Percentiles rank a stretch among this genome's conserved stretches.
These are phyloP conservation scores for Phalacrocorax pelagicus DNA, from an alignment of 2,113 vertebrate genomes.

Conservation along the genomic window DNA sequence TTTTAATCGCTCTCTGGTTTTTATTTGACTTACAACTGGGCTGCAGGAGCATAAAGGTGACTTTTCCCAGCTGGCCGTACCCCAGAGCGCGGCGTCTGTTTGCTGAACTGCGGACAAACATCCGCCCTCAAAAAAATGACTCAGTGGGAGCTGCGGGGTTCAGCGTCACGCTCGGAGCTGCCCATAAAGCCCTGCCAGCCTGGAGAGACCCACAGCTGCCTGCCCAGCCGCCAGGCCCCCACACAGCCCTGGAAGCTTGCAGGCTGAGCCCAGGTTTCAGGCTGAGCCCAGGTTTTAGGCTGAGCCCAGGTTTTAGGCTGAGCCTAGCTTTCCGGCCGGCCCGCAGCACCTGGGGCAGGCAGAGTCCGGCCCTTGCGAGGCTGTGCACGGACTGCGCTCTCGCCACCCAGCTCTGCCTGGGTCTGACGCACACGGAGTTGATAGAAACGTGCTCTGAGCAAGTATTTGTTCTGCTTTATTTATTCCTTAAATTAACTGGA, in stretches of 20 bases:
- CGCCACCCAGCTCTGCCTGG: neutral
- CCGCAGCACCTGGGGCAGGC: neutral
- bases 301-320: neutral
- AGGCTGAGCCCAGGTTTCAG: neutral
- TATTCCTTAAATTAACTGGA: neutral
- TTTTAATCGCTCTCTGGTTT: neutral
- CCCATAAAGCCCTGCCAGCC: neutral
- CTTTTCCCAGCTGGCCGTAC: neutral
- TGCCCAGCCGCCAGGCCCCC: too few relatives aligned
- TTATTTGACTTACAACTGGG: neutral
- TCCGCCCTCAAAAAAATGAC: neutral
- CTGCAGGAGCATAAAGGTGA: neutral
- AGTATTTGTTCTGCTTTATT: neutral
- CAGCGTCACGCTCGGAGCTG: too few relatives aligned
- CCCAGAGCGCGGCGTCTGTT: neutral
- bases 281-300: neutral
- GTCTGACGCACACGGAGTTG: neutral
- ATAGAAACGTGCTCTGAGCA: neutral
- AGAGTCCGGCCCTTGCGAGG: neutral
- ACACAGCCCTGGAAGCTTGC: too few relatives aligned
- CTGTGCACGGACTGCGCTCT: neutral
- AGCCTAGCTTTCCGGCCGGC: neutral
- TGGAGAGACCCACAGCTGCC: neutral
- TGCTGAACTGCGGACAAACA: neutral
- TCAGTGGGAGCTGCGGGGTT: neutral